Evolutionary conservation across 2,797 vertebrate species (phyloP).

Genomic region (Fratercula arctica): DNA sequence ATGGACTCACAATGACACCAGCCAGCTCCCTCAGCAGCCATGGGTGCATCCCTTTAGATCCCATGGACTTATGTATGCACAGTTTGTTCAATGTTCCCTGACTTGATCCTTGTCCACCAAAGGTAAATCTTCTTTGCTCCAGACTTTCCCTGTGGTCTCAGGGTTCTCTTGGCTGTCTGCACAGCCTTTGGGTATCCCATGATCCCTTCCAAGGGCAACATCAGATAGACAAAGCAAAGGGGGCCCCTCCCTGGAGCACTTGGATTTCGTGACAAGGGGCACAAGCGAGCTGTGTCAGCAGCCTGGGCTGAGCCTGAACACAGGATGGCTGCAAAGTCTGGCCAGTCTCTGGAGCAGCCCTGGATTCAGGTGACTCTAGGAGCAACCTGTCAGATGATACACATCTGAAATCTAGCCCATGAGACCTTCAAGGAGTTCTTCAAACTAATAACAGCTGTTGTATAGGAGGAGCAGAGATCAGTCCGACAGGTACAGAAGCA

Average conservation of each 20-base stretch:
- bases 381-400: background rate
- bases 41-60: fast-evolving
- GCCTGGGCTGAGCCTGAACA: background rate
- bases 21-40: background rate
- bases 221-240: background rate
- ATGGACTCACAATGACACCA: background rate
- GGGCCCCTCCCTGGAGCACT: background rate
- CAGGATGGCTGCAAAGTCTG: background rate
- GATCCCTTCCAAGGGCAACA: background rate
- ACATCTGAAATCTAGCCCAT: background rate
- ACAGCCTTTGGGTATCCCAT: background rate
- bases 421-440: background rate
- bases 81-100: background rate
- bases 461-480: background rate
- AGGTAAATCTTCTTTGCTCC: background rate
- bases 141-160: background rate
- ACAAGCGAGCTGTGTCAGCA: background rate
- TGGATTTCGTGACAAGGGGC: background rate
- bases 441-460: background rate
- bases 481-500: background rate
- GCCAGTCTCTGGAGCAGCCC: background rate
- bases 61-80: fast-evolving
- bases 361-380: background rate
- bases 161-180: background rate
- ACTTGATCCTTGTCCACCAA: background rate